Conservation (phyloP, 2,797 vertebrate genomes). For the Sebastes oblongus region DNA sequence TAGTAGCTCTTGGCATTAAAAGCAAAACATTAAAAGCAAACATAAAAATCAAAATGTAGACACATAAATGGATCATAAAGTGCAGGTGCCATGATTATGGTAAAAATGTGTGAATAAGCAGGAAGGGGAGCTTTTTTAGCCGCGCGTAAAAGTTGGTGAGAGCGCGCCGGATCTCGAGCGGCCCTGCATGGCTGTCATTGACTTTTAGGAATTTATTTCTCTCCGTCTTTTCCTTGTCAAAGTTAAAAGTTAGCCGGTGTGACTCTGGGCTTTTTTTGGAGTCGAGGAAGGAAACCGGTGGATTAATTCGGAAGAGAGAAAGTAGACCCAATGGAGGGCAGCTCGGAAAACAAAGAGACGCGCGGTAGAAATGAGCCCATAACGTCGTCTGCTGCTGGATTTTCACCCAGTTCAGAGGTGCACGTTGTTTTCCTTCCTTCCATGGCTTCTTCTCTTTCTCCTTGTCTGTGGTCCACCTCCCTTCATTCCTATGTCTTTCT, state of each 20-base stretch:
- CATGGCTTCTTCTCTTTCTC: constrained; percentile 42
- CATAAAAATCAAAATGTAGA: too few relatives aligned
- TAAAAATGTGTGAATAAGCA: constrained; percentile 37
- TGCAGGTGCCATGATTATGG: too few relatives aligned
- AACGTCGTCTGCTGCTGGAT: constrained; percentile 78
- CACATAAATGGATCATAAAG: too few relatives aligned
- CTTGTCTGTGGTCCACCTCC: constrained; percentile 68
- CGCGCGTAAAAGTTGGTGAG: constrained; percentile 60
- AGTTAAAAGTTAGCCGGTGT: constrained; percentile 54
- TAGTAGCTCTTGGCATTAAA: too few relatives aligned
- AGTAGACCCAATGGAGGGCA: constrained; percentile 68
- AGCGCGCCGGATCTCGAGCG: constrained; percentile 43
- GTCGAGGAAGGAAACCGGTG: constrained; percentile 46
- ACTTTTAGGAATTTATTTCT: constrained; percentile 29
- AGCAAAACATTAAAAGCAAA: too few relatives aligned
- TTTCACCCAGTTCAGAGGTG: constrained; percentile 83
- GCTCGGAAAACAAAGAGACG: constrained; percentile 81
- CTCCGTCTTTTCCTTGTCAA: constrained; percentile 37
- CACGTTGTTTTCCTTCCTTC: constrained; percentile 77
- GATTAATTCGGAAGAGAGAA: constrained; percentile 54
- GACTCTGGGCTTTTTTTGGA: constrained; percentile 32
- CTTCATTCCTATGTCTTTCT: constrained; percentile 87
- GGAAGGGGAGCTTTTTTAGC: constrained; percentile 36
- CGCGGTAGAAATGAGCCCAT: constrained; percentile 70
- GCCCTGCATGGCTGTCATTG: constrained; percentile 16